These are phyloP conservation scores for Myripristis murdjan DNA, from an alignment of 2,797 vertebrate genomes.

Conservation along the genomic window DNA sequence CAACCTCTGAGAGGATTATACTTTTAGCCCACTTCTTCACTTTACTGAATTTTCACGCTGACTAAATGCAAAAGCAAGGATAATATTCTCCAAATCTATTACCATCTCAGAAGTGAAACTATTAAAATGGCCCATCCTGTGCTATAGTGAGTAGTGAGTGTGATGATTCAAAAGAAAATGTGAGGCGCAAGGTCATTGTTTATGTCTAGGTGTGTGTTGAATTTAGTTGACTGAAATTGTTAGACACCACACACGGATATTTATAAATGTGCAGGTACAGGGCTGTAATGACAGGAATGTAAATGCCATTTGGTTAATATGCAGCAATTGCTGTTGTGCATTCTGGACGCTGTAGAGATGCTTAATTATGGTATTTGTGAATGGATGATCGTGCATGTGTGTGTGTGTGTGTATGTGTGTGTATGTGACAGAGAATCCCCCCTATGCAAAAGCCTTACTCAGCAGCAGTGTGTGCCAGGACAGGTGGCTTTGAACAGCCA, in stretches of 20 bases:
- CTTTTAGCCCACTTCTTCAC: slow-evolving; percentile 51
- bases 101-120: background rate
- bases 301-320: no score
- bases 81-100: slow-evolving; percentile 26
- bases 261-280: background rate
- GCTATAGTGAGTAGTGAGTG: background rate
- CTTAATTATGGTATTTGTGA: background rate
- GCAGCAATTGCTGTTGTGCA: no score
- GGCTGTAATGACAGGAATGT: no score
- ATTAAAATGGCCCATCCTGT: background rate
- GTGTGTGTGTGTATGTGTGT: slow-evolving; percentile 4
- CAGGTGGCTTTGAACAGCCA: slow-evolving; percentile 7
- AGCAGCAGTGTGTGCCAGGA: slow-evolving; percentile 6
- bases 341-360: background rate
- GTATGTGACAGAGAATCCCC: slow-evolving; percentile 2
- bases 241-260: background rate
- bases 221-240: background rate
- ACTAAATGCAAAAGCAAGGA: slow-evolving; percentile 29
- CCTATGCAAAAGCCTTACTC: slow-evolving; percentile 10
- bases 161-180: background rate
- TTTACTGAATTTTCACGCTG: slow-evolving; percentile 13
- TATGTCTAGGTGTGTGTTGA: background rate
- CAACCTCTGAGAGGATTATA: slow-evolving; percentile 49
- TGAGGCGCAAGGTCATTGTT: background rate
- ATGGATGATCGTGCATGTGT: slow-evolving; percentile 16